Evolutionary conservation across 2,888 invertebrate species (phyloP).

Genomic region (Nezara viridula): DNA sequence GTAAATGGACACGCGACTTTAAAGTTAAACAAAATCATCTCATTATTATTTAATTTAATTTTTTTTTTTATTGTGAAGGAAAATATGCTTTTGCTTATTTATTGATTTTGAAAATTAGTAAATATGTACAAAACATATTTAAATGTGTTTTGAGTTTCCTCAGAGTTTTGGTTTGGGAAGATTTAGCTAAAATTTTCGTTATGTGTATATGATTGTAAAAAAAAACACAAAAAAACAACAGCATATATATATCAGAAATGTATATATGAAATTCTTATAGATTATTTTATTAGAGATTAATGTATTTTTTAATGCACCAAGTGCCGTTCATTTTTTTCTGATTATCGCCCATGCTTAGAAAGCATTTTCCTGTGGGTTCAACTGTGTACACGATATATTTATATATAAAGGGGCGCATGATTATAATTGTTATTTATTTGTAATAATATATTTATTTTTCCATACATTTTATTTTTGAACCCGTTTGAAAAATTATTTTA

Average conservation of each 20-base stretch:
- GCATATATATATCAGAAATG: constrained; percentile 50
- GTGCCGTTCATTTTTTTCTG: constrained; percentile 57
- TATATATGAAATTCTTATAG: constrained; percentile 56
- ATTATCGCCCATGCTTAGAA: constrained; percentile 52
- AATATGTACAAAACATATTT: constrained; percentile 39
- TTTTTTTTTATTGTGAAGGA: not conserved
- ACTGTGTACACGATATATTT: constrained; percentile 50
- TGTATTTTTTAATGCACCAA: constrained; percentile 57
- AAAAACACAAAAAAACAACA: not conserved
- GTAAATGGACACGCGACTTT: not conserved
- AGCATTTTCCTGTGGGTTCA: constrained; percentile 48
- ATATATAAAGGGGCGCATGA: not conserved
- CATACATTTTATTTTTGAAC: constrained; percentile 19
- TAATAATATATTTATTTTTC: constrained; percentile 51
- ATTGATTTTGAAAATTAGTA: not conserved
- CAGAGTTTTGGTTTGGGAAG: constrained; percentile 20
- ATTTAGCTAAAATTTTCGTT: constrained; percentile 41
- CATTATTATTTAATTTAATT: not conserved
- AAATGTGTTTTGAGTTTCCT: constrained; percentile 19
- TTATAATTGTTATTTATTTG: constrained; percentile 49
- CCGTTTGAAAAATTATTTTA: constrained; percentile 6
- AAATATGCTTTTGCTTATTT: constrained; percentile 7
- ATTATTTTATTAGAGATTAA: constrained; percentile 59
- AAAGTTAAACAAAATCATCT: not conserved
- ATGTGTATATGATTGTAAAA: constrained; percentile 59